These are phyloP conservation scores for Silvanus unidentatus DNA, from an alignment of 2,888 invertebrate species.

Conservation along the genomic window DNA sequence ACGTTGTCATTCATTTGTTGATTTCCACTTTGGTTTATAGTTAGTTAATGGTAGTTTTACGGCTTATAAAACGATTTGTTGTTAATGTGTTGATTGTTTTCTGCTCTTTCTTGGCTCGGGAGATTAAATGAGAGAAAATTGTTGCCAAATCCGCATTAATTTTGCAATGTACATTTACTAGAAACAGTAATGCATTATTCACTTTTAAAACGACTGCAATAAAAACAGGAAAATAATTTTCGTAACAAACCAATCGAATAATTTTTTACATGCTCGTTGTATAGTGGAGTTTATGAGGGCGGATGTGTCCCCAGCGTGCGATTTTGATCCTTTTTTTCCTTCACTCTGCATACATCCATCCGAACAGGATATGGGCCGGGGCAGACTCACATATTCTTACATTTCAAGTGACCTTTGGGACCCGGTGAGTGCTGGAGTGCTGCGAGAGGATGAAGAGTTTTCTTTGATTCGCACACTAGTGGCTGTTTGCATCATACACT, in stretches of 20 bases:
- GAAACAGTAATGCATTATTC: no score
- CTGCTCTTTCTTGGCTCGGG: no score
- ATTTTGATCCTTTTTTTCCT: slow-evolving; percentile 11
- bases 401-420: slow-evolving; percentile 3
- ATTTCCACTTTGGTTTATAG: no score
- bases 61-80: no score
- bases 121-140: no score
- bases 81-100: no score
- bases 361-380: slow-evolving; percentile 5
- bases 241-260: slow-evolving; percentile 18
- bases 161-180: no score
- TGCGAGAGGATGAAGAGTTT: not conserved
- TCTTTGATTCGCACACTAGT: not conserved
- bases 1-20: no score
- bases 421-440: not conserved
- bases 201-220: no score
- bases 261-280: slow-evolving; percentile 23
- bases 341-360: slow-evolving; percentile 7
- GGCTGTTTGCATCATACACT: not conserved
- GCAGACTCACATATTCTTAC: slow-evolving; percentile 6
- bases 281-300: slow-evolving; percentile 18
- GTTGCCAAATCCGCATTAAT: no score
- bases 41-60: no score
- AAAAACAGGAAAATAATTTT: no score
- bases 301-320: slow-evolving; percentile 19